Evolutionary conservation across 2,888 invertebrate genomes (phyloP), one percentile per base, ranked within the genome.

Genomic region (Cephus spinipes): DNA sequence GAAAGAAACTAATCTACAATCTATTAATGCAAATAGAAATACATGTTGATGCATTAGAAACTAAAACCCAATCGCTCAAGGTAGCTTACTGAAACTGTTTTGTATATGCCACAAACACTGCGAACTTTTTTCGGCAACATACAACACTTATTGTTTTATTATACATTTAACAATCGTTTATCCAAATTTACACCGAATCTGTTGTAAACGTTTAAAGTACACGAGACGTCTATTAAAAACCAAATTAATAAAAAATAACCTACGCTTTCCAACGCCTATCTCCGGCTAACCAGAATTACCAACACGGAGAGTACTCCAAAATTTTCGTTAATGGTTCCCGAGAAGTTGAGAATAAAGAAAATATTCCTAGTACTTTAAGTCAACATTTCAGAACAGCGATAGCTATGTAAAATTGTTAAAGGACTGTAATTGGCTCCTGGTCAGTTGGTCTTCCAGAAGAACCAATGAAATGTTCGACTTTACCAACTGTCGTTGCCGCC

Each of bases 261-360:
- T 71, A 71, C 71, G 71, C 71, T 31, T 71, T 71, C 71, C 71
- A 71, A 71, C 33, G 33, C 33, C 71, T 71, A 23, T 32, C 71
- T 71, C 71, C 31, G 33, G 55, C 55, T 23, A 11, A 71, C 23
- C 71, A 30, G 71, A 32, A 33, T 71, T 71, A 23, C 71, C 71
- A 55, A 55, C 55, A 55, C 23, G 9, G 23, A 6, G 9, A 23
- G 0, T 55, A 15, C 9, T 55, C 23, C 2, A 23, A 55, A 55
- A 55, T 55, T 15, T 9, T 55, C 55, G 55, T 23, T 55, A 9
- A 9, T 23, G 23, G 55, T 55, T 23, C 55, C 23, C 55, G 55
- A 55, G 23, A 23, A 55, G 23, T 23, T 9, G 55, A 55, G 55
- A 55, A 1, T 55, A 9, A 23, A 23, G 9, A 23, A 55, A 55